Evolutionary conservation across 2,113 vertebrate genomes (phyloP).

Genomic region (Cavia aperea): DNA sequence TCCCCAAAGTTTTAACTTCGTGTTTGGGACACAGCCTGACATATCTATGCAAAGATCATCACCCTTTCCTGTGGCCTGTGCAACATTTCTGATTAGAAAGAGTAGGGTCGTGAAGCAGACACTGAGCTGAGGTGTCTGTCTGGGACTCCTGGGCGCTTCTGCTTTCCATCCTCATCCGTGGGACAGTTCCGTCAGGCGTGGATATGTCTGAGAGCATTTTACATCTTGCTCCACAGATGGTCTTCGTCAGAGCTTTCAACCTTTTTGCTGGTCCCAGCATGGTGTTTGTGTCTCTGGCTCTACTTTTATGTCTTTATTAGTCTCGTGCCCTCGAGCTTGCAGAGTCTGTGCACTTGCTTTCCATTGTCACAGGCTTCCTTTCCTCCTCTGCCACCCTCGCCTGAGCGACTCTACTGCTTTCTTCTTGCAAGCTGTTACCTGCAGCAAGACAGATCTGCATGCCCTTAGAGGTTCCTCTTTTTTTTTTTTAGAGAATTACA

Average conservation of each 20-base stretch:
- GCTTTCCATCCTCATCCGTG: neutral
- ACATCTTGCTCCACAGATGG: neutral
- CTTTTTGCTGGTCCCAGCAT: neutral
- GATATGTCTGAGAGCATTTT: rapidly evolving
- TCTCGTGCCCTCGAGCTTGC: neutral
- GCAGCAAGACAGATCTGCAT: neutral
- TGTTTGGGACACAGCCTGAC: neutral
- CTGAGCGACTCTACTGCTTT: neutral
- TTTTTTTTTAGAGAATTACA: neutral
- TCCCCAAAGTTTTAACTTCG: neutral
- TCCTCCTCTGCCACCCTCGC: neutral
- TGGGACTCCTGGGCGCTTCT: neutral
- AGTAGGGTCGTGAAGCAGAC: neutral
- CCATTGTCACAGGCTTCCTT: neutral
- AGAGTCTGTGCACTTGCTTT: neutral
- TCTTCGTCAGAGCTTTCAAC: neutral
- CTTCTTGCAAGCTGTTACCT: neutral
- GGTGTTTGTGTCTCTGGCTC: neutral
- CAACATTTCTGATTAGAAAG: neutral
- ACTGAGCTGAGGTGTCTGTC: no score
- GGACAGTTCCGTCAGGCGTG: neutral
- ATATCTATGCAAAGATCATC: neutral
- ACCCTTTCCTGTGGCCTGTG: neutral
- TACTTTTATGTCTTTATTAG: neutral
- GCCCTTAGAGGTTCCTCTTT: neutral